Evolutionary conservation across 23 tunicate genomes (phyloP).

Genomic region (Ciona savignyi): DNA sequence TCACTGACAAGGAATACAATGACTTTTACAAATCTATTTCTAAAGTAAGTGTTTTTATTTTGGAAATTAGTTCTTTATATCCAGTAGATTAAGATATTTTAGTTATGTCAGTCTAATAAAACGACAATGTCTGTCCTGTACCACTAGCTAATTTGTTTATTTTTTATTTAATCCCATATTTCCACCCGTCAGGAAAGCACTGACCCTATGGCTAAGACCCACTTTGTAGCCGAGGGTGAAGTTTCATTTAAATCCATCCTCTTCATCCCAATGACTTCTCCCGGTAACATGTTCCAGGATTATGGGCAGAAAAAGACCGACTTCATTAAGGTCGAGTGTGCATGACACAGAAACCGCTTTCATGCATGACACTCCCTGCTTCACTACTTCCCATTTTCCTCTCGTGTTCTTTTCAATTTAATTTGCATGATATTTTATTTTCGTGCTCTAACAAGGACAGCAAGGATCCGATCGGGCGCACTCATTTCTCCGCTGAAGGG

Average conservation of each 20-base stretch:
- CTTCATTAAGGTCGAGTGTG: slow-evolving; percentile 73
- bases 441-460: slow-evolving; percentile 45
- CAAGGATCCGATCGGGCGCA: slow-evolving; percentile 47
- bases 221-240: slow-evolving; percentile 99
- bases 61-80: background rate
- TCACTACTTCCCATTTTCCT: background rate
- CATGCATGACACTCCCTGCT: too few relatives aligned
- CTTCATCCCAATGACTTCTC: slow-evolving; percentile 76
- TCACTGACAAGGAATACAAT: slow-evolving; percentile 92
- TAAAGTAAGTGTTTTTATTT: slow-evolving; percentile 53
- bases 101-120: too few relatives aligned
- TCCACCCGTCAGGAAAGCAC: slow-evolving; percentile 87
- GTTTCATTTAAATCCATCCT: slow-evolving; percentile 94
- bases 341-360: slow-evolving; percentile 1
- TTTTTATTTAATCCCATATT: too few relatives aligned
- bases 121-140: too few relatives aligned
- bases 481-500: slow-evolving; percentile 94
- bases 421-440: slow-evolving; percentile 7
- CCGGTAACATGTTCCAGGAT: slow-evolving; percentile 86
- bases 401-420: background rate
- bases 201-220: slow-evolving; percentile 89
- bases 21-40: slow-evolving; percentile 91
- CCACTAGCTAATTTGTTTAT: too few relatives aligned
- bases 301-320: slow-evolving; percentile 95
- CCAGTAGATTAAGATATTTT: too few relatives aligned